Evolutionary conservation across 2,888 invertebrate genomes (phyloP), one percentile per base, ranked within the genome.

Genomic region (Sialis lutaria): DNA sequence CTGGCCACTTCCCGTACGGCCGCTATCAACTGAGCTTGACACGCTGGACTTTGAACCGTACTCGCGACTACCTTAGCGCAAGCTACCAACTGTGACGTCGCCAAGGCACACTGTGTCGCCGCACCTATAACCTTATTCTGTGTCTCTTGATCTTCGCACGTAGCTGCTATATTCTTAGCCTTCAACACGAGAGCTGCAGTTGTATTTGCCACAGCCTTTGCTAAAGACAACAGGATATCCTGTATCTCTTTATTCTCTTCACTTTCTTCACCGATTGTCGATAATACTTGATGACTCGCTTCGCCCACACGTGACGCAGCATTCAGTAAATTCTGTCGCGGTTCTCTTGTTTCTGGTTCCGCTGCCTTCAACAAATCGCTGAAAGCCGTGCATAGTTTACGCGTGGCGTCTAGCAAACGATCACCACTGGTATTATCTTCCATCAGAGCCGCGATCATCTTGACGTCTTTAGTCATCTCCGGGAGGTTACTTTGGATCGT

Each of bases 221-320:
- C 97, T 54, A 96, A 70, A 0, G 89, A 86, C 30, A 98, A 71
- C 0, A 98, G 75, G 68, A 91, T 85, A 56, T 98, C 97, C 68
- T 82, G 69, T 2, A 87, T 73, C 56, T 89, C 89, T 55, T 83
- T 79, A 62, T 81, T 84, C 52, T 83, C 79, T 9, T 80, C 79
- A n/a, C 85, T 85, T 50, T 91, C 91, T 58, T 92, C 91, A 10
- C 89, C 90, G 62, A 95, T 93, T 46, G 89, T 90, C 57, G 87
- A 80, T 46, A 98, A 76, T 0, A 97, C 90, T 57, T 87, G 84
- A 43, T 92, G 89, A 49, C 93, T 93, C 0, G 95, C 93, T 63
- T 98, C 97, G 7, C 98, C 98, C 42, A 98, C 92, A 51, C 89
- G 77, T 9, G 91, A 91, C 0, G 97, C 98, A 0, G 97, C 96